Base-by-base conservation (phyloP, 2,797 vertebrate genomes). In the Lepus oiostolus region DNA sequence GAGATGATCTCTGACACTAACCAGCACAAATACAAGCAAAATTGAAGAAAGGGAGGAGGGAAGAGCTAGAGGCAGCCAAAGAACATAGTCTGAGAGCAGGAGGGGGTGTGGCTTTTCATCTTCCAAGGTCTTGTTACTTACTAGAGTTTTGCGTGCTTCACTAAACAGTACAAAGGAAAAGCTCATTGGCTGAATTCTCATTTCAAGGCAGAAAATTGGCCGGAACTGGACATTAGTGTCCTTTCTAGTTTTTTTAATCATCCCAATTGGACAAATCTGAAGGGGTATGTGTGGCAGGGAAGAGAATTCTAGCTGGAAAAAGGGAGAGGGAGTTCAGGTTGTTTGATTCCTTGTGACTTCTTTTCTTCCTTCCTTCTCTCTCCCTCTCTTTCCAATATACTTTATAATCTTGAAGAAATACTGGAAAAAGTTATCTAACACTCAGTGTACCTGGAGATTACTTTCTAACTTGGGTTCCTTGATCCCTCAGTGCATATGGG, bases 91-190 rank as follows among this genome's bases (percentile, higher is more conserved):
- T n/a, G 11, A 47, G 28, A 67, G 19, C 63, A 21, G 11, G 0
- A 86, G 52, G 62, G 65, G 28, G 16, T 21, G 30, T 24, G 10
- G 17, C 26, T 63, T 90, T 76, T 60, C 6, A 62, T 76, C 26
- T 68, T 86, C 42, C 75, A 83, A 87, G 75, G 71, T 24, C 22
- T 79, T 50, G 22, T 47, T 17, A 38, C 22, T 85, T 74, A 42
- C 17, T 47, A 30, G 80, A 60, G 16, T 85, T 95, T 89, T 38
- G 58, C 50, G 77, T 82, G 74, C 26, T 26, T 1, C 50, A 75
- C 50, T 87, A 60, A 91, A 88, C 88, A 28, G 30, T 32, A 62
- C 30, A 87, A 67, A 95, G 72, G 9, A 84, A 87, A 58, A 38
- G 26, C 12, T 75, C 67, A 70, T 1, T 80, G 52, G 21, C 62